A percentile compares a stretch with the other conserved stretches of the same genome.
phyloP scores from a whole-genome alignment of 2,888 invertebrate species.

The Nephrotoma guestfalica region DNA sequence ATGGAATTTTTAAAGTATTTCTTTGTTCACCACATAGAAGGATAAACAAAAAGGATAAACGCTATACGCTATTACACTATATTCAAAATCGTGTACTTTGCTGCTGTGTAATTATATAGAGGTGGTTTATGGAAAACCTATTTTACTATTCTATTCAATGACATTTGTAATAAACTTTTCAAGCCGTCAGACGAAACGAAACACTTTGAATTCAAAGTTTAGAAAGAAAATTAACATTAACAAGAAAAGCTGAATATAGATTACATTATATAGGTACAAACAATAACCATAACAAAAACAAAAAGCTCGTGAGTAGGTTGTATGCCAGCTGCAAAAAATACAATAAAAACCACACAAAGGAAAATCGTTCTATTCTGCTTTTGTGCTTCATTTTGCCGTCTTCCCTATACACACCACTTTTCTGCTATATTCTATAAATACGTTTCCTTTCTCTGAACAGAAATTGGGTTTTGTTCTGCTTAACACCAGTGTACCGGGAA shows the following conservation, averaged over 20 bases:
- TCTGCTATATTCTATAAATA: not conserved
- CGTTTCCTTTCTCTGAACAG: not conserved
- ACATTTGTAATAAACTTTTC: not conserved
- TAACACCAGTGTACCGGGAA: not conserved
- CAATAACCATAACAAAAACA: not conserved
- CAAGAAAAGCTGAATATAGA: too few relatives aligned
- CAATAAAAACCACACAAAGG: not conserved
- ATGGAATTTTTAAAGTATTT: too few relatives aligned
- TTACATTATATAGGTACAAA: too few relatives aligned
- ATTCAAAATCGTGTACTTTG: too few relatives aligned
- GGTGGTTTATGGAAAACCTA: not conserved
- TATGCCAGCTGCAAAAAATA: not conserved
- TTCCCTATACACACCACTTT: not conserved
- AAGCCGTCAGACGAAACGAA: not conserved
- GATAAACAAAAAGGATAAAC: too few relatives aligned
- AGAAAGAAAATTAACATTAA: too few relatives aligned
- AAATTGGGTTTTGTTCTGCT: not conserved
- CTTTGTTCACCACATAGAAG: too few relatives aligned
- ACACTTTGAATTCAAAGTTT: not conserved
- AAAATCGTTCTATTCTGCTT: not conserved
- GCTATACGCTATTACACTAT: too few relatives aligned
- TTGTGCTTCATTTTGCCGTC: not conserved
- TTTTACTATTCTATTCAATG: not conserved
- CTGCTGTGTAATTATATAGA: too few relatives aligned
- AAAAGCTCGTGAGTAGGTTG: not conserved